Evolutionary conservation across 2,888 invertebrate genomes (phyloP).

Genomic region (Agrenia bidenticulata): DNA sequence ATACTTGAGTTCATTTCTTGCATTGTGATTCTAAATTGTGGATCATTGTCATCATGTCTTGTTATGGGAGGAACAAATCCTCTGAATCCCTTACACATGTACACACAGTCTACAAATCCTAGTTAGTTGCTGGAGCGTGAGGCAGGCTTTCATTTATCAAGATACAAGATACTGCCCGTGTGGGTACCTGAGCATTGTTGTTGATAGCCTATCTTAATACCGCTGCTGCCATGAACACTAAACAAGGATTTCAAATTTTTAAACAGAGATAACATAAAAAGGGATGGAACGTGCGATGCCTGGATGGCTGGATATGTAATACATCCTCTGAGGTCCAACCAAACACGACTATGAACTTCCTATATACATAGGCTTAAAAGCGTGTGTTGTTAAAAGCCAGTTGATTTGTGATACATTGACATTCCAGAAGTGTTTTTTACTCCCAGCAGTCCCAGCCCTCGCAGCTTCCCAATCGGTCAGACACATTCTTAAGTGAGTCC

Average conservation of each 20-base stretch:
- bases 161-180: not conserved
- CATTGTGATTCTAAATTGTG: slow-evolving; percentile 15
- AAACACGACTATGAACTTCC: too few species aligned
- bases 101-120: not conserved
- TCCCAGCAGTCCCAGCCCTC: too few species aligned
- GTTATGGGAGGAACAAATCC: slow-evolving; percentile 11
- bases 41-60: slow-evolving; percentile 21
- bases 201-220: slow-evolving; percentile 3
- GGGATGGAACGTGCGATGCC: slow-evolving; percentile 40
- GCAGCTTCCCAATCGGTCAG: not conserved
- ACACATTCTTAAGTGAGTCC: not conserved
- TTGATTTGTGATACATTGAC: slow-evolving; percentile 32
- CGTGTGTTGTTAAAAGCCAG: too few species aligned
- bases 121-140: not conserved
- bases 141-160: not conserved
- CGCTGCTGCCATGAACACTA: not conserved
- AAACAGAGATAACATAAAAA: slow-evolving; percentile 21
- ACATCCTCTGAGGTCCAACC: too few species aligned
- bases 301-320: not conserved
- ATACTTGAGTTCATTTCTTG: slow-evolving; percentile 16
- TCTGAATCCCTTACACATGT: not conserved
- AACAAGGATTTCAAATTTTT: slow-evolving; percentile 7
- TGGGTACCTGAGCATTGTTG: slow-evolving; percentile 10
- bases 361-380: too few species aligned
- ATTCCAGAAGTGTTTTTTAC: slow-evolving; percentile 29